Evolutionary conservation across 2,888 invertebrate species (phyloP), one percentile per base, ranked within the genome.

Genomic region (Nasonovia ribisnigri): DNA sequence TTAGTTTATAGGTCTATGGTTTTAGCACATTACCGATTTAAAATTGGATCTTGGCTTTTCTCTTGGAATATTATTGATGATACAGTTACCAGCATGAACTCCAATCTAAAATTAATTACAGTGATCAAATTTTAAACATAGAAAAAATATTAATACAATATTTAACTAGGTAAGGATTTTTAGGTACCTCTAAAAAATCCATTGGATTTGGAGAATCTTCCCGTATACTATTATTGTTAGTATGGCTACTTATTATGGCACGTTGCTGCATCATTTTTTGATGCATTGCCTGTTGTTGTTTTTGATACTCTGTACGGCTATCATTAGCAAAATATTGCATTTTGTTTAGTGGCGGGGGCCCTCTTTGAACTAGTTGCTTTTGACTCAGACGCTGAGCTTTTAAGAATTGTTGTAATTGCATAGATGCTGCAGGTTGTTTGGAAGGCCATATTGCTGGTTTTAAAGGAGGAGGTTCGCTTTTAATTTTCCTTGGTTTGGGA

Each of bases 121-220:
- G 11, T 10, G 46, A 46, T 84, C 57, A 57, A 48, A 88, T 29
- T 84, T 46, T 57, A 42, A 60, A 48, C 26, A 13, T 6, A 13
- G 36, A 87, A 84, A 48, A 57, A 84, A 48, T 60, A 5, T 26
- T 51, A 29, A 26, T 20, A 13, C 24, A 91, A 1, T 46, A 54
- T 86, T 43, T 54, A 60, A 42, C n/a, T 42, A 77, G 77, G 36
- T 51, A 51, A 16, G 16, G 3, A 46, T 6, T 46, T n/a, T n/a
- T n/a, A n/a, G n/a, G 51, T 94, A 95, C 95, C 94, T 95, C 95
- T 24, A 95, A 94, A 94, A 95, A 95, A 94, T 95, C 95, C 90
- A 95, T 94, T 51, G 95, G 95, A 92, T 95, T 95, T 20, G 95
- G 95, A 36, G 94, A 92, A 89, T 95, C 95, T 88, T 95, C 94